Percentiles rank a stretch among this genome's conserved stretches.
Conservation (phyloP, 2,888 invertebrate species). For the Pollenia griseotomentosa region DNA sequence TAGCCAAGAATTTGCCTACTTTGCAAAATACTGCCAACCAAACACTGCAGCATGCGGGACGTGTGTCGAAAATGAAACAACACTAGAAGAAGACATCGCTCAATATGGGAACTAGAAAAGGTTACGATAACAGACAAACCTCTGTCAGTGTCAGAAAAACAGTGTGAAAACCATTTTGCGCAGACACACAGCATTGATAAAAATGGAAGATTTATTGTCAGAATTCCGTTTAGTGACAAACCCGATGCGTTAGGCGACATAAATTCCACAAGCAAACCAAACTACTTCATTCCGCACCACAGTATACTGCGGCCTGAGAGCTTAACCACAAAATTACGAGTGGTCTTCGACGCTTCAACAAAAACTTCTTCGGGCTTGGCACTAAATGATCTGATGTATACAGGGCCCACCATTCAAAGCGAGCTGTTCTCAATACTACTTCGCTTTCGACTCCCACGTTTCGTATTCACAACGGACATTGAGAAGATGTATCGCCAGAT, state of each 20-base stretch:
- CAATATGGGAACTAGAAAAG: too few relatives aligned
- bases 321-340: conserved; percentile 13
- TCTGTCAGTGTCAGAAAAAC: background rate
- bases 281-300: background rate
- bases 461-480: background rate
- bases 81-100: too few relatives aligned
- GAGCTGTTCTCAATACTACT: background rate
- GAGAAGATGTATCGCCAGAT: background rate
- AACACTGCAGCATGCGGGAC: too few relatives aligned
- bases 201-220: background rate
- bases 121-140: too few relatives aligned
- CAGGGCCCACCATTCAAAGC: background rate
- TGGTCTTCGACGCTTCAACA: background rate
- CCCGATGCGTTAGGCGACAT: background rate
- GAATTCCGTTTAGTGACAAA: background rate
- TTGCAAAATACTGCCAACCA: too few relatives aligned
- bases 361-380: background rate
- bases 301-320: conserved; percentile 11
- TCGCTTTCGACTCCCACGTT: background rate
- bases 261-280: background rate
- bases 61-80: too few relatives aligned
- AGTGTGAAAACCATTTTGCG: background rate
- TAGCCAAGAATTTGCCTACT: too few relatives aligned
- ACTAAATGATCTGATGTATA: background rate
- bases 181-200: background rate